phyloP scores from a whole-genome alignment of 2,113 vertebrate species.

The Bettongia penicillata region DNA sequence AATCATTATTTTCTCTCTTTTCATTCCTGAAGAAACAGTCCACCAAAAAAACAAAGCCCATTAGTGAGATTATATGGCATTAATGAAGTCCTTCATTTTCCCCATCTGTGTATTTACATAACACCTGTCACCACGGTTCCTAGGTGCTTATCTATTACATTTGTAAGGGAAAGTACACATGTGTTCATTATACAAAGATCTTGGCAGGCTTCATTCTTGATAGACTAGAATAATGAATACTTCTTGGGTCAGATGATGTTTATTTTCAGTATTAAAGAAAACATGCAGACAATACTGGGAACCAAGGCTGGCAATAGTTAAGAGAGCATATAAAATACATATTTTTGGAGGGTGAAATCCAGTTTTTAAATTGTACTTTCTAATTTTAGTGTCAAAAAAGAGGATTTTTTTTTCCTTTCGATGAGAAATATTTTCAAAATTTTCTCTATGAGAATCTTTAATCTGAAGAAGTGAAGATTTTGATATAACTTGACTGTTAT shows the following conservation, averaged over 20 bases:
- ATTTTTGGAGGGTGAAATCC: not conserved
- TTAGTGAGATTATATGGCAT: slow-evolving; percentile 45
- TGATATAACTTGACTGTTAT: not conserved
- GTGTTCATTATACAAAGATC: slow-evolving; percentile 56
- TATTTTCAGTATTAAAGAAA: slow-evolving; percentile 31
- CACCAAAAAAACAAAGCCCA: not conserved
- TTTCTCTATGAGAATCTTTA: not conserved
- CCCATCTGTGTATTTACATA: slow-evolving; percentile 63
- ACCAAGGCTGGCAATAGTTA: not conserved
- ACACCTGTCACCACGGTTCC: slow-evolving; percentile 48
- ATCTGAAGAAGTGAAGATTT: not conserved
- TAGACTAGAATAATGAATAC: slow-evolving; percentile 1
- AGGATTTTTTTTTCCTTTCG: not conserved
- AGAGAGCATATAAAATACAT: not conserved
- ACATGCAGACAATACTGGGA: slow-evolving; percentile 22
- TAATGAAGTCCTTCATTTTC: slow-evolving; percentile 60
- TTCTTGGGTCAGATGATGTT: slow-evolving; percentile 2
- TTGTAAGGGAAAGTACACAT: not conserved
- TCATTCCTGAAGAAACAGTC: slow-evolving; percentile 47
- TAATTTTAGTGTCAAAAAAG: not conserved
- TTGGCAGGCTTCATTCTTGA: slow-evolving; percentile 39
- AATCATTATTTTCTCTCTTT: not conserved
- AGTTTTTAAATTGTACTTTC: not conserved
- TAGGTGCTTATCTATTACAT: slow-evolving; percentile 11
- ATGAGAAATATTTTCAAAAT: not conserved